Conservation (phyloP, 2,888 invertebrate genomes). For the Corbicula japonica region DNA sequence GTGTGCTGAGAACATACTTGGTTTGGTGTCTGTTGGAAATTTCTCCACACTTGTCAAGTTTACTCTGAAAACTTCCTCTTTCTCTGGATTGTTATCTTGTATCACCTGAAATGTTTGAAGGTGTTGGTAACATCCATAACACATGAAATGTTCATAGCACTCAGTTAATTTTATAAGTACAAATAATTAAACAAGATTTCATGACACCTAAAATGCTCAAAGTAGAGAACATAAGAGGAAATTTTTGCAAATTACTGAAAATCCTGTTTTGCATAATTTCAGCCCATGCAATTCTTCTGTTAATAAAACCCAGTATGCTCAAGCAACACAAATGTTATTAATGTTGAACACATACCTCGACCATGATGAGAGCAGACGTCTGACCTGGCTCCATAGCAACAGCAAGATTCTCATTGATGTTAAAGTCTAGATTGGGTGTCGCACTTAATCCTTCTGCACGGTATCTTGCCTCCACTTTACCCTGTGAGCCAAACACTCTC, state of each 20-base stretch:
- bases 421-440: slow-evolving; percentile 73
- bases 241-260: no score
- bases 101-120: slow-evolving; percentile 80
- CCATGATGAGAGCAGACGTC: slow-evolving; percentile 70
- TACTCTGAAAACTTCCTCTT: slow-evolving; percentile 81
- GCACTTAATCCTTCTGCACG: slow-evolving; percentile 76
- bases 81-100: slow-evolving; percentile 82
- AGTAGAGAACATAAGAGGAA: no score
- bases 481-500: slow-evolving; percentile 82
- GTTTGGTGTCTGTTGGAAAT: slow-evolving; percentile 77
- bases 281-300: no score
- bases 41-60: slow-evolving; percentile 79
- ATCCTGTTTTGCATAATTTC: no score
- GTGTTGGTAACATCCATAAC: no score
- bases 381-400: slow-evolving; percentile 78
- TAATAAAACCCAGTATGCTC: no score
- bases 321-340: no score
- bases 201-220: no score
- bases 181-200: no score
- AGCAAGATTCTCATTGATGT: slow-evolving; percentile 69
- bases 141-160: no score
- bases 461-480: slow-evolving; percentile 79
- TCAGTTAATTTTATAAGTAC: no score
- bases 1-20: slow-evolving; percentile 64
- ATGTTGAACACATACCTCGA: slow-evolving; percentile 73